These are phyloP conservation scores for Melinaea marsaeus DNA, from an alignment of 2,888 invertebrate species.

Conservation along the genomic window DNA sequence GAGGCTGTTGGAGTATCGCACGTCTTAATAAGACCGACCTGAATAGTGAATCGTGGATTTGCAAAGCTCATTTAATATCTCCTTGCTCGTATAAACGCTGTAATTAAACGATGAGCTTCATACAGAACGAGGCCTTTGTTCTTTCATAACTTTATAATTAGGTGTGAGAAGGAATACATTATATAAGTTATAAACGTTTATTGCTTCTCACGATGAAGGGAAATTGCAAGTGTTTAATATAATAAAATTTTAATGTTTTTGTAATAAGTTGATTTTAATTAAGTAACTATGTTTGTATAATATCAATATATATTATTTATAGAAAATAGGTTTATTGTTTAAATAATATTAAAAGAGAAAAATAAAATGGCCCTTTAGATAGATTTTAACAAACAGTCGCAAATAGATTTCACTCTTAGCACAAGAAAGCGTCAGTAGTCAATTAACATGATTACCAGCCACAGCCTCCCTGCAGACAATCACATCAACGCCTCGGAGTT, in stretches of 20 bases:
- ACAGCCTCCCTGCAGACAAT: conserved; percentile 10
- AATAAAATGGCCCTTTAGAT: too few relatives aligned
- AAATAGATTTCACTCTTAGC: too few relatives aligned
- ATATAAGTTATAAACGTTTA: background rate
- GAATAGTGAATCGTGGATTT: conserved; percentile 19
- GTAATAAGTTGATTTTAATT: background rate
- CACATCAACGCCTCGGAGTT: conserved; percentile 10
- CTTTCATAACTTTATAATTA: conserved; percentile 22
- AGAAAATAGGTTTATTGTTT: too few relatives aligned
- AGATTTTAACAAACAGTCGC: too few relatives aligned
- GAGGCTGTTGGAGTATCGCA: conserved; percentile 13
- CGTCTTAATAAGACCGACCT: conserved; percentile 26
- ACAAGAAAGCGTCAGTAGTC: background rate
- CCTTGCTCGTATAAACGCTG: conserved; percentile 18
- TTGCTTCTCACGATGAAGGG: background rate
- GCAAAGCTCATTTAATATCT: conserved; percentile 19
- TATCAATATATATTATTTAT: too few relatives aligned
- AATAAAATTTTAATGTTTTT: background rate
- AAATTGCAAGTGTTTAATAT: background rate
- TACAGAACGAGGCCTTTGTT: conserved; percentile 19
- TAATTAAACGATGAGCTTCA: conserved; percentile 18
- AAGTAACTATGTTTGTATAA: too few relatives aligned
- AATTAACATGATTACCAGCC: conserved; percentile 6
- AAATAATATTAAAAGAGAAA: too few relatives aligned
- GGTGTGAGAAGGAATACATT: conserved; percentile 14